phyloP scores from a whole-genome alignment of 2,888 invertebrate species.

The Sarcophaga variegata region DNA sequence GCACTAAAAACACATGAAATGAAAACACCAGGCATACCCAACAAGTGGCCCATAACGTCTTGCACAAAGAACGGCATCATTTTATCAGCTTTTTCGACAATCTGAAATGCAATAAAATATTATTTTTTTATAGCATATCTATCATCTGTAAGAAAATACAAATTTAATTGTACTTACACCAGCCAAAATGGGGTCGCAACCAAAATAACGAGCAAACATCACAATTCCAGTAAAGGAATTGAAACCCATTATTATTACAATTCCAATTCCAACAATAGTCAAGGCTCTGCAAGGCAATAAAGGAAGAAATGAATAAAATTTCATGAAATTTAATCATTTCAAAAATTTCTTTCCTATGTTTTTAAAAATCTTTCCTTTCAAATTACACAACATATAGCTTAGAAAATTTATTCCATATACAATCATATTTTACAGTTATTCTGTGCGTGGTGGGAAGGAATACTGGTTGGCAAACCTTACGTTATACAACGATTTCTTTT shows the following conservation, averaged over 20 bases:
- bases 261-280: slow-evolving; percentile 83
- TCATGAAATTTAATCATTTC: too few species aligned
- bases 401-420: too few species aligned
- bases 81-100: slow-evolving; percentile 82
- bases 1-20: slow-evolving; percentile 85
- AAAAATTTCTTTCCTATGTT: too few species aligned
- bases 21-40: slow-evolving; percentile 85
- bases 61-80: slow-evolving; percentile 84
- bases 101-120: slow-evolving; percentile 59
- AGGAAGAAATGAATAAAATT: neutral
- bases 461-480: too few species aligned
- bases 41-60: slow-evolving; percentile 82
- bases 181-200: slow-evolving; percentile 84
- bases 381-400: too few species aligned
- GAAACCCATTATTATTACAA: slow-evolving; percentile 83
- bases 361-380: too few species aligned
- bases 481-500: too few species aligned
- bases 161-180: slow-evolving; percentile 77
- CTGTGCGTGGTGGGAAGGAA: too few species aligned
- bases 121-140: neutral
- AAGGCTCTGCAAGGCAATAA: slow-evolving; percentile 81
- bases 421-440: too few species aligned
- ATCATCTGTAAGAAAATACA: neutral
- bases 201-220: slow-evolving; percentile 84
- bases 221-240: slow-evolving; percentile 85